These are phyloP conservation scores for Tryphoninae sp. DNA, from an alignment of 2,888 invertebrate species.

Conservation along the genomic window DNA sequence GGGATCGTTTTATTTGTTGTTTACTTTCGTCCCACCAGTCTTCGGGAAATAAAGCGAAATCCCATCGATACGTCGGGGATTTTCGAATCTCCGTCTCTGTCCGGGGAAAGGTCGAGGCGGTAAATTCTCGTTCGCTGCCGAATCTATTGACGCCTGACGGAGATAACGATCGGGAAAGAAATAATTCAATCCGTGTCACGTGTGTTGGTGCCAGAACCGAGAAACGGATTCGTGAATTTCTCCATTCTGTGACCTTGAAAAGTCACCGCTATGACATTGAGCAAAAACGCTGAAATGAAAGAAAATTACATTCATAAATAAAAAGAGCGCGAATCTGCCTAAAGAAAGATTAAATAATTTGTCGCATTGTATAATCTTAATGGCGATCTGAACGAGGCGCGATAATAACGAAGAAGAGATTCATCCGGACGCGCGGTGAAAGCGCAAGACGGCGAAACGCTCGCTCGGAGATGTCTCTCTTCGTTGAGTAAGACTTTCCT, in stretches of 20 bases:
- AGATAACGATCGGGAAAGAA: slow-evolving; percentile 61
- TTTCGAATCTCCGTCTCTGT: slow-evolving; percentile 19
- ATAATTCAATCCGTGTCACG: slow-evolving; percentile 64
- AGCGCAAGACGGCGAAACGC: too few relatives aligned
- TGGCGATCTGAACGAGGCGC: slow-evolving; percentile 17
- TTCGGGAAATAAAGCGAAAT: slow-evolving; percentile 35
- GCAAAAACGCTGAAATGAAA: slow-evolving; percentile 10
- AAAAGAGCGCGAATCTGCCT: background rate
- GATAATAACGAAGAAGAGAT: slow-evolving; percentile 15
- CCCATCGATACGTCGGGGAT: slow-evolving; percentile 51
- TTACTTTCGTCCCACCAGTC: slow-evolving; percentile 21
- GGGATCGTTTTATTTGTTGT: slow-evolving; percentile 31
- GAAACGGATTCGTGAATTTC: slow-evolving; percentile 52
- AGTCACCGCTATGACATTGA: slow-evolving; percentile 1
- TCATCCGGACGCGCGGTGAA: too few relatives aligned
- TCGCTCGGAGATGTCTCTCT: too few relatives aligned
- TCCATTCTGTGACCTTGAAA: background rate
- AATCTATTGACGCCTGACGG: slow-evolving; percentile 50
- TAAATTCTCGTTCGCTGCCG: slow-evolving; percentile 58
- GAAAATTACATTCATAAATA: slow-evolving; percentile 23
- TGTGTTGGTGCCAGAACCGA: slow-evolving; percentile 1
- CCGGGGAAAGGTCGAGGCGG: slow-evolving; percentile 56
- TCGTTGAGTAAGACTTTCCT: too few relatives aligned
- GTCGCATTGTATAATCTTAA: slow-evolving; percentile 14
- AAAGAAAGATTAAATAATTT: slow-evolving; percentile 2